Evolutionary conservation across 2,797 vertebrate genomes (phyloP), one percentile per base, ranked within the genome.

Genomic region (Craterocephalus amniculus): DNA sequence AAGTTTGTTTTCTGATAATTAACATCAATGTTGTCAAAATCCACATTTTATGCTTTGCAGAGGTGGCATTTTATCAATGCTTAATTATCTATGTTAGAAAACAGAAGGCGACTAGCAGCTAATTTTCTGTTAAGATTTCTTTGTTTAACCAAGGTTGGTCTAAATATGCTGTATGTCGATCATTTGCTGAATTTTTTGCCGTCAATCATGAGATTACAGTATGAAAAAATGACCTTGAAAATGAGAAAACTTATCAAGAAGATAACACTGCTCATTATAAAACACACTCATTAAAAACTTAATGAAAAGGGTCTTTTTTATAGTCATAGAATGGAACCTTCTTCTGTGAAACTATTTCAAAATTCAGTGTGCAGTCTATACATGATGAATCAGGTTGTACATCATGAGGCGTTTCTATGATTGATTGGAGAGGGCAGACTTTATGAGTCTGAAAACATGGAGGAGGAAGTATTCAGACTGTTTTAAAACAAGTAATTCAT

Each of bases 1-100:
- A 27, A 29, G 27, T 51, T 32, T 24, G 10, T 20, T n/a, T 55
- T n/a, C 45, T n/a, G 20, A n/a, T 63, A 76, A 73, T 48, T 24
- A 63, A 27, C 14, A 32, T 31, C 6, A 59, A 32, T 43, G 1
- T 32, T 43, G 52, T 45, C 14, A 32, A 67, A 60, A 59, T 63
- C 2, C 20, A 48, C 2, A n/a, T 45, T n/a, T 45, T 3, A 26
- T 51, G 24, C 12, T 26, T 26, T 14, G 4, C 7, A 4, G 20
- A 10, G 9, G 43, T 20, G n/a, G 8, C 22, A n/a, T n/a, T 48
- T 22, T 3, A 8, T 22, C 45, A 22, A 11, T 20, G 9, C 43
- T 45, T 6, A 20, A 45, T 20, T 45, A 7, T 45, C 6, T n/a
- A 26, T 36, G 32, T 54, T 24, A 35, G 16, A 60, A 52, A 35